Percentiles rank a stretch among this genome's conserved stretches.
Evolutionary conservation across 2,888 invertebrate genomes (phyloP).

Genomic region (Noctuana brunneofusca): DNA sequence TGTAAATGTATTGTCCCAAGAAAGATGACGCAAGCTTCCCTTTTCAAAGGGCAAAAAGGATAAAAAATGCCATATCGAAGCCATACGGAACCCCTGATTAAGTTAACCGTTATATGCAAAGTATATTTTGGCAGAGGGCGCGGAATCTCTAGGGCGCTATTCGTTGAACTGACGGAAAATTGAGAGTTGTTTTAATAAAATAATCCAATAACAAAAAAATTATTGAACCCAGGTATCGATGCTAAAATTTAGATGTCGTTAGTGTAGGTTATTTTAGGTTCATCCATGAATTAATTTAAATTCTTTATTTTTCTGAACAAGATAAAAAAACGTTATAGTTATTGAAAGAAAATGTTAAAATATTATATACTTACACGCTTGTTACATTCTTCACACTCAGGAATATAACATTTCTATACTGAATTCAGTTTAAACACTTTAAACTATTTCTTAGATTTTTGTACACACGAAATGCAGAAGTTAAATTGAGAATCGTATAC

Average conservation of each 20-base stretch:
- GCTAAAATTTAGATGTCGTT: no score
- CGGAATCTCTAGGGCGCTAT: neutral
- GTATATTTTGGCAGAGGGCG: conserved; percentile 5
- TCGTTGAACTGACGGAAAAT: neutral
- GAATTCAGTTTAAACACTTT: neutral
- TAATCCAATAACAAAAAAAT: no score
- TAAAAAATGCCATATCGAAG: conserved; percentile 14
- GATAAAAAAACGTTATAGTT: no score
- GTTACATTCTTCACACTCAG: no score
- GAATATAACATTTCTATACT: neutral
- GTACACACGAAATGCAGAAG: conserved; percentile 11
- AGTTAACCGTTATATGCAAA: conserved; percentile 22
- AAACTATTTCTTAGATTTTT: conserved; percentile 3
- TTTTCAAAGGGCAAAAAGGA: neutral
- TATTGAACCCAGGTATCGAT: no score
- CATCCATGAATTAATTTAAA: no score
- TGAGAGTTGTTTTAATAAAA: neutral
- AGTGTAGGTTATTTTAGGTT: no score
- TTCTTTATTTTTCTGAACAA: no score
- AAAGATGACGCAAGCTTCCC: neutral
- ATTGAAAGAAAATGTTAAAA: no score
- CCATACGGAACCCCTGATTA: conserved; percentile 17
- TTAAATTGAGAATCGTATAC: conserved; percentile 21
- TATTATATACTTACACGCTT: no score
- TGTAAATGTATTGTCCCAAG: neutral